Base-by-base conservation (phyloP, 2,797 vertebrate species). In the Mallotus villosus region DNA sequence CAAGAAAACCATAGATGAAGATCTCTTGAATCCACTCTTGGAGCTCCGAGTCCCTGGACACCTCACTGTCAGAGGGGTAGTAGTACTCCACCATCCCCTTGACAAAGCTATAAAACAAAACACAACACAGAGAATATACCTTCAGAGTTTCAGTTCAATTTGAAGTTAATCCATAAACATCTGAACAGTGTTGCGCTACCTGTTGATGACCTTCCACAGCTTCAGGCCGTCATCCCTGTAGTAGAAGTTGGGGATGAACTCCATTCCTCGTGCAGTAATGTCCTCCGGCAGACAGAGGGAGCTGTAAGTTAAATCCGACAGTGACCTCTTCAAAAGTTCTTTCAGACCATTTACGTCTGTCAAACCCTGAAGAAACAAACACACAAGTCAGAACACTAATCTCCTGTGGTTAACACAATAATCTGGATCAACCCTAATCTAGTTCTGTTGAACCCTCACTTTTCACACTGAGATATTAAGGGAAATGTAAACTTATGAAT, bases 161-260 rank as follows among this genome's bases (percentile, higher is more conserved):
- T n/a, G 4, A n/a, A 4, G 4, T 32, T 8, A 8, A 32, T 67
- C 60, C 17, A 12, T 49, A 60, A 24, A 24, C 4, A 62, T 16
- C 27, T 60, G 17, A 66, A 41, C 63, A 37, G 29, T 21, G 16
- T 9, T 21, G 24, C 22, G 21, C 57, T 74, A 94, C 93, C 87
- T 89, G 68, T 88, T 80, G 71, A 94, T 89, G 0, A 90, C 84
- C 1, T 65, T 74, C 93, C 94, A 95, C 81, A 94, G 84, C 0
- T 80, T 88, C 78, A 94, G 68, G 14, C 89, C 90, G 8, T 95
- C 93, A 0, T 95, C 93, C 2, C 93, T 91, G 82, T 92, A 95
- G 74, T 94, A 89, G 81, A 89, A 95, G 61, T 90, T 82, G 0
- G 93, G 93, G 68, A 95, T 61, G 0, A 88, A 82, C 73, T 92